These are phyloP conservation scores for Sebastes itinus DNA, from an alignment of 2,797 vertebrate genomes.

Conservation along the genomic window DNA sequence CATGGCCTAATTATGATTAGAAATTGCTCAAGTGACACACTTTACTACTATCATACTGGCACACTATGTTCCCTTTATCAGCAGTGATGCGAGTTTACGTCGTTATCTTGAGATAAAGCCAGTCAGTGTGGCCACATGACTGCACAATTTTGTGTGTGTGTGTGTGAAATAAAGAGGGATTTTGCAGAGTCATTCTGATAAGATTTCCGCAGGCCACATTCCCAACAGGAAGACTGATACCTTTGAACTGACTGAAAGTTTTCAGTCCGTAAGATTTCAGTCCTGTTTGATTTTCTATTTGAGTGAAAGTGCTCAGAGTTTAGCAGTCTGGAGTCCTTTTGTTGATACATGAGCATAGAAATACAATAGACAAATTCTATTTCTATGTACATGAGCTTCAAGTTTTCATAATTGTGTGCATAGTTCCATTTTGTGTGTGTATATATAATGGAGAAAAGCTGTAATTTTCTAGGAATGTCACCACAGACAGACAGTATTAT, in stretches of 20 bases:
- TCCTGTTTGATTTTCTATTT: too few species aligned
- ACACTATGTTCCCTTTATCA: not conserved
- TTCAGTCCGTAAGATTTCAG: too few species aligned
- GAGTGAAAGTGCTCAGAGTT: too few species aligned
- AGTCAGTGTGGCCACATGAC: not conserved
- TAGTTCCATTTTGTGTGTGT: too few species aligned
- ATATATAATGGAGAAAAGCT: too few species aligned
- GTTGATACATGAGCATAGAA: too few species aligned
- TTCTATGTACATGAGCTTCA: too few species aligned
- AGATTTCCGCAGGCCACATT: not conserved
- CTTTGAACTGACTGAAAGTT: not conserved
- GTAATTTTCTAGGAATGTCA: too few species aligned
- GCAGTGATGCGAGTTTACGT: not conserved
- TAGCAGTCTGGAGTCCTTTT: too few species aligned
- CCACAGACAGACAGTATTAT: too few species aligned
- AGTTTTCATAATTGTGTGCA: too few species aligned
- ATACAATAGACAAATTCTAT: too few species aligned
- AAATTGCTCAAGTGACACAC: not conserved
- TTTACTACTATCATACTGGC: not conserved
- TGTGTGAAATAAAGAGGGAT: not conserved
- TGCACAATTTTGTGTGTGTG: not conserved
- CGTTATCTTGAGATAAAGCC: not conserved
- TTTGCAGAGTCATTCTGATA: conserved; percentile 4
- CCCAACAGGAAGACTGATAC: not conserved
- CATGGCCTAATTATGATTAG: not conserved